Evolutionary conservation across 2,797 vertebrate species (phyloP).

Genomic region (Enoplosus armatus): DNA sequence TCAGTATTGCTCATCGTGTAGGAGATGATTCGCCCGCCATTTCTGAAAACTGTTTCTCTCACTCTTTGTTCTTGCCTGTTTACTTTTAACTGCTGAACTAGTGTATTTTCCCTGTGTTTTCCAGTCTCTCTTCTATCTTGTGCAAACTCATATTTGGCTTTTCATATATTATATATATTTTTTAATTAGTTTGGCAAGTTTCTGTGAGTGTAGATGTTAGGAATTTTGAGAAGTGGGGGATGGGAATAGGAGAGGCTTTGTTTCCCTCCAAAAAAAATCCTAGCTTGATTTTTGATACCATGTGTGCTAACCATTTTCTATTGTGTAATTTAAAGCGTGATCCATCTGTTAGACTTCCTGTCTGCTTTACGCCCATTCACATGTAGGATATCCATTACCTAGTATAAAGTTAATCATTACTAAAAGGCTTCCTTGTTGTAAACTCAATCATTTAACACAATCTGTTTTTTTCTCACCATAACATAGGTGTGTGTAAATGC

Average conservation of each 20-base stretch:
- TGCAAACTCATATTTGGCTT: neutral
- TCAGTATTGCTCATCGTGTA: constrained; percentile 87
- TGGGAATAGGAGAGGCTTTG: constrained; percentile 53
- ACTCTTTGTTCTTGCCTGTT: constrained; percentile 75
- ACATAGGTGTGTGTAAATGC: constrained; percentile 61
- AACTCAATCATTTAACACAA: constrained; percentile 69
- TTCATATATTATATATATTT: constrained; percentile 11
- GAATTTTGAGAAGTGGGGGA: constrained; percentile 56
- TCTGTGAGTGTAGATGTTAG: constrained; percentile 28
- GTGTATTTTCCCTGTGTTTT: constrained; percentile 27
- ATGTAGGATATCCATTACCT: constrained; percentile 68
- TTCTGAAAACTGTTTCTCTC: constrained; percentile 75
- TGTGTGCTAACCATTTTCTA: constrained; percentile 48
- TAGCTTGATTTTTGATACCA: constrained; percentile 56
- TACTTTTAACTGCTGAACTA: constrained; percentile 50
- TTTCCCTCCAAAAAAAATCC: constrained; percentile 64
- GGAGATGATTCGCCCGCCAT: constrained; percentile 82
- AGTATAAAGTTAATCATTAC: constrained; percentile 81
- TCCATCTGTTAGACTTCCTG: constrained; percentile 63
- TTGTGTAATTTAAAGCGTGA: constrained; percentile 61
- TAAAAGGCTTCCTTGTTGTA: constrained; percentile 62
- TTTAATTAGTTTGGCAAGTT: constrained; percentile 29
- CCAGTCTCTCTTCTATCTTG: neutral
- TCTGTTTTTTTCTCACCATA: constrained; percentile 38
- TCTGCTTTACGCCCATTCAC: constrained; percentile 55